Conservation (phyloP, 1,140 invertebrate genomes). For the Theocolax elegans region DNA sequence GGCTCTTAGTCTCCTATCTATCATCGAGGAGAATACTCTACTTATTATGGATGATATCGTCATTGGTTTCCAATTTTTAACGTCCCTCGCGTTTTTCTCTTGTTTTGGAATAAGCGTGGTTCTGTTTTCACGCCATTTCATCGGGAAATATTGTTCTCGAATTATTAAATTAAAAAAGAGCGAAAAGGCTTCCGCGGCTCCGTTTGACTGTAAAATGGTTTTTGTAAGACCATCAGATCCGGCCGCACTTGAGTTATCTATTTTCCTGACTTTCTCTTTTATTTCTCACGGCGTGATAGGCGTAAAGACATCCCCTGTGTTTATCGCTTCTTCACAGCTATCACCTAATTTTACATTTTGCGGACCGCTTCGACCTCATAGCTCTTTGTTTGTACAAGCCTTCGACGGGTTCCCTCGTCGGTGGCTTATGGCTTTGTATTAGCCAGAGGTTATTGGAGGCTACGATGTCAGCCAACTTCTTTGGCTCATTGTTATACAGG, state of each 20-base stretch:
- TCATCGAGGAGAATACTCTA: too few relatives aligned
- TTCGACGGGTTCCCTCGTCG: not conserved
- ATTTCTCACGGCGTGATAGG: not conserved
- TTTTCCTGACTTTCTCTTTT: not conserved
- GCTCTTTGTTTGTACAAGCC: not conserved
- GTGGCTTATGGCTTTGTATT: not conserved
- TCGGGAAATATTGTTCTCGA: not conserved
- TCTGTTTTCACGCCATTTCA: constrained; percentile 37
- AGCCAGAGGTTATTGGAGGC: constrained; percentile 9
- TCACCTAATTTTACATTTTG: not conserved
- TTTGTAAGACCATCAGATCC: not conserved
- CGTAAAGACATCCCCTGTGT: not conserved
- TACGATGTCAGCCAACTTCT: constrained; percentile 17
- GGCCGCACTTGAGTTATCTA: not conserved
- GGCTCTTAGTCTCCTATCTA: too few relatives aligned
- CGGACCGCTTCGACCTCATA: constrained; percentile 10
- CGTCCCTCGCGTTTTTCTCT: too few relatives aligned
- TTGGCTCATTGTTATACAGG: not conserved
- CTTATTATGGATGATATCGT: too few relatives aligned
- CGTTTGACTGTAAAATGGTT: not conserved
- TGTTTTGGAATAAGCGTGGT: constrained; percentile 4
- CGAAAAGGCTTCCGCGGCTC: not conserved
- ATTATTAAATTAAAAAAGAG: constrained; percentile 33
- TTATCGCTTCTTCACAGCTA: too few relatives aligned
- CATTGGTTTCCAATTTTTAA: too few relatives aligned